These are phyloP conservation scores for Archips crataeganus DNA, from an alignment of 2,888 invertebrate species.

Conservation along the genomic window DNA sequence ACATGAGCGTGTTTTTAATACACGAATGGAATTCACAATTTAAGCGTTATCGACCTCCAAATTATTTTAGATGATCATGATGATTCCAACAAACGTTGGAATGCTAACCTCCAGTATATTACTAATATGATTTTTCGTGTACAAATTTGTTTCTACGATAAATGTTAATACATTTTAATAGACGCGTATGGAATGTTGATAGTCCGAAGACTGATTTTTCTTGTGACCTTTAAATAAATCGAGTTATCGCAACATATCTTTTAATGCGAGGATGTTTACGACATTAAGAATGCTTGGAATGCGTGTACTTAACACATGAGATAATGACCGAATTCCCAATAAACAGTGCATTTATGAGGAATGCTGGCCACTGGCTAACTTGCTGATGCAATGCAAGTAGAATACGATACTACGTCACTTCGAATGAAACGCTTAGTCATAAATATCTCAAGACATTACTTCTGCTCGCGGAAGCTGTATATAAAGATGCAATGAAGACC, in stretches of 20 bases:
- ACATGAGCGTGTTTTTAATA: conserved; percentile 24
- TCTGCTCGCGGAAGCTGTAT: neutral
- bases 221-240: conserved; percentile 60
- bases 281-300: conserved; percentile 57
- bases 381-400: conserved; percentile 21
- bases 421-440: conserved; percentile 2
- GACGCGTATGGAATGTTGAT: conserved; percentile 65
- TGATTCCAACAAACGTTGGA: conserved; percentile 27
- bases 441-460: neutral
- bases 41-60: conserved; percentile 33
- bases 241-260: conserved; percentile 57
- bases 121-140: conserved; percentile 21
- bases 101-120: conserved; percentile 24
- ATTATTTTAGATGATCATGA: conserved; percentile 35
- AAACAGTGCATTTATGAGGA: conserved; percentile 54
- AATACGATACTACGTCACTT: neutral
- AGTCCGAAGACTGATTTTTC: conserved; percentile 63
- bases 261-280: conserved; percentile 59
- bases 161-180: conserved; percentile 57
- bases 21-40: conserved; percentile 28
- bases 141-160: conserved; percentile 25
- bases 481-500: too few species aligned
- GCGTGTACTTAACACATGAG: conserved; percentile 52
- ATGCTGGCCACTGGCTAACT: conserved; percentile 5
- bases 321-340: conserved; percentile 65